Percentiles rank a stretch among this genome's conserved stretches.
Evolutionary conservation across 2,888 invertebrate genomes (phyloP).

Genomic region (Ramazzottius varieornatus): DNA sequence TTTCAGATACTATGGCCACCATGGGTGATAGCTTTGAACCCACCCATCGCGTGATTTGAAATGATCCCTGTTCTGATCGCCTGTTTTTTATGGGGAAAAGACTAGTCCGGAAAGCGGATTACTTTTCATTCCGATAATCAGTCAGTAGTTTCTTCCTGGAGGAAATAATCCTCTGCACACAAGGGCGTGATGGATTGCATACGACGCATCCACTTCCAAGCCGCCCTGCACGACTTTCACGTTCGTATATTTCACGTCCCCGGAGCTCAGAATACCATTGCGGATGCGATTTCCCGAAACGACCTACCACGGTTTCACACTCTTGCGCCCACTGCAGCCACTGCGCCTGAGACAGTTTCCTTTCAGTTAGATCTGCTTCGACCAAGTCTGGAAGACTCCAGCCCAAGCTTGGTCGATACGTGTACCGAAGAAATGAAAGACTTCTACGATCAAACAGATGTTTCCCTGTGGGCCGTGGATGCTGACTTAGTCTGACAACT

Average conservation of each 20-base stretch:
- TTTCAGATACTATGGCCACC: neutral
- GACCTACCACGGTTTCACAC: neutral
- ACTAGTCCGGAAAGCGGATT: neutral
- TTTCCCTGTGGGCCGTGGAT: too few relatives aligned
- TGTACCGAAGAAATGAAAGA: too few relatives aligned
- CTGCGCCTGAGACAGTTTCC: neutral
- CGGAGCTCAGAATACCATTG: neutral
- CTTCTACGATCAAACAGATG: too few relatives aligned
- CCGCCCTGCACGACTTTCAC: neutral
- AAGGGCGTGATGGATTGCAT: neutral
- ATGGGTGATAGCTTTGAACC: neutral
- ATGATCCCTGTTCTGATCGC: neutral
- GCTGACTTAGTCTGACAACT: too few relatives aligned
- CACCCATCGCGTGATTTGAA: neutral
- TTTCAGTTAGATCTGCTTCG: too few relatives aligned
- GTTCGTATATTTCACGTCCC: neutral
- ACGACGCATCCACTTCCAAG: neutral
- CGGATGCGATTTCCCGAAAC: neutral
- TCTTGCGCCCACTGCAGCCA: neutral
- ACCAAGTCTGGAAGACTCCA: too few relatives aligned
- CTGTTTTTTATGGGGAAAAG: neutral
- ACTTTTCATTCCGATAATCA: neutral
- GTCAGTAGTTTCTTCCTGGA: neutral
- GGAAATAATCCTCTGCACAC: neutral
- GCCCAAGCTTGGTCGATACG: too few relatives aligned